Evolutionary conservation across 1,140 invertebrate species (phyloP), one percentile per base, ranked within the genome.

Genomic region (Drosophila willistoni): DNA sequence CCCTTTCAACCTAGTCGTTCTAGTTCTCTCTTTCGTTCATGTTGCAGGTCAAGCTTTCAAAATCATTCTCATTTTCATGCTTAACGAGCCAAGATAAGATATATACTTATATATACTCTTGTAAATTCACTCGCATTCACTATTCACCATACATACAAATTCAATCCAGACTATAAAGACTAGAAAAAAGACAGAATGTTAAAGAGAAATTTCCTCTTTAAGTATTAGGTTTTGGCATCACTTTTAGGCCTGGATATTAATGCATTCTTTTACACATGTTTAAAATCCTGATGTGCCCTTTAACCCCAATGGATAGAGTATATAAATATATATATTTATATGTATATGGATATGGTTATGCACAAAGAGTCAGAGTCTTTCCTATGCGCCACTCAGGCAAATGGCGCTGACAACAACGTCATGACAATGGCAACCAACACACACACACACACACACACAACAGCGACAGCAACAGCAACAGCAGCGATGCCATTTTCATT

Each of bases 401-500:
- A 77, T 83, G 77, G 73, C 77, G 66, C 74, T 77, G 71, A 54
- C 44, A 71, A 29, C 29, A 29, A 29, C 29, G 29, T 29, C 29
- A 29, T 29, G 29, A 29, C 29, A 29, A 29, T 29, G 29, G 29
- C 29, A 29, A 25, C 25, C 1, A 1, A 29, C 29, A 29, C 29
- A 29, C 29, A 25, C 6, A 29, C 25, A 29, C 25, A 29, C 25
- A 29, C 73, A 77, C 74, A 54, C 39, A 67, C 59, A 54, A 36
- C 59, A 36, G 41, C 33, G 51, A 14, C n/a, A n/a, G n/a, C n/a
- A n/a, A 55, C 41, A 13, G 14, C n/a, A 13, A 42, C 60, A 62
- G 29, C 44, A 54, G 41, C 33, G 51, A 14, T 60, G 64, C 68
- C 76, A 83, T 89, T 86, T 79, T 86, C 79, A 87, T 83, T 86